These are phyloP conservation scores for Strigamia crassipes DNA, from an alignment of 2,888 invertebrate genomes.

Conservation along the genomic window DNA sequence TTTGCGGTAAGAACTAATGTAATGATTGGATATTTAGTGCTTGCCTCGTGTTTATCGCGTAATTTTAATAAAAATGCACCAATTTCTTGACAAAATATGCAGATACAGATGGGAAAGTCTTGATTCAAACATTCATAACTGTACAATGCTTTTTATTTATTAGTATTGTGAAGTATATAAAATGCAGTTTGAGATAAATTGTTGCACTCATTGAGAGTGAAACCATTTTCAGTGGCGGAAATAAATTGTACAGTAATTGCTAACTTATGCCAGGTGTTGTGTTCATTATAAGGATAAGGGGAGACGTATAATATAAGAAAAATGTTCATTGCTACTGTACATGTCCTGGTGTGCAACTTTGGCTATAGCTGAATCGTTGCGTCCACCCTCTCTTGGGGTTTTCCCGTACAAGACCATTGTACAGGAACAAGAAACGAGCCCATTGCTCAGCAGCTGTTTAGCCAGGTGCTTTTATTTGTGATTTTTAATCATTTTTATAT, in stretches of 20 bases:
- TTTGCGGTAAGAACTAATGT: too few species aligned
- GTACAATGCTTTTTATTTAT: too few species aligned
- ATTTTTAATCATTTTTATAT: constrained; percentile 35
- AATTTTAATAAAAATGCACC: too few species aligned
- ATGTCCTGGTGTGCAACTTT: neutral
- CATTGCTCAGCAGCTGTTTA: constrained; percentile 30
- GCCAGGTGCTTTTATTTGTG: constrained; percentile 38
- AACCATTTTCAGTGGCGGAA: neutral
- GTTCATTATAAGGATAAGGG: neutral
- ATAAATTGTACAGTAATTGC: neutral
- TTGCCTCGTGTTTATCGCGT: too few species aligned
- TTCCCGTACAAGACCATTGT: constrained; percentile 23
- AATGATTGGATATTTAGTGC: too few species aligned
- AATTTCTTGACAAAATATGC: neutral
- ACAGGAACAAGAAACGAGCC: constrained; percentile 33
- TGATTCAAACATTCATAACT: too few species aligned
- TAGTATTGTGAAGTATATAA: too few species aligned
- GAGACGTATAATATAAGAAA: constrained; percentile 14
- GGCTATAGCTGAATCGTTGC: neutral
- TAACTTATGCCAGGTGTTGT: constrained; percentile 6
- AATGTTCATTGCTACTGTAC: neutral
- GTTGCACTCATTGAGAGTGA: too few species aligned
- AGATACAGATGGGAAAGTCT: neutral
- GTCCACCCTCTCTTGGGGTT: constrained; percentile 41
- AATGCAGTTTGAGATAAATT: too few species aligned